Base-by-base conservation (phyloP, 2,113 vertebrate species). In the Mesitornis unicolor region DNA sequence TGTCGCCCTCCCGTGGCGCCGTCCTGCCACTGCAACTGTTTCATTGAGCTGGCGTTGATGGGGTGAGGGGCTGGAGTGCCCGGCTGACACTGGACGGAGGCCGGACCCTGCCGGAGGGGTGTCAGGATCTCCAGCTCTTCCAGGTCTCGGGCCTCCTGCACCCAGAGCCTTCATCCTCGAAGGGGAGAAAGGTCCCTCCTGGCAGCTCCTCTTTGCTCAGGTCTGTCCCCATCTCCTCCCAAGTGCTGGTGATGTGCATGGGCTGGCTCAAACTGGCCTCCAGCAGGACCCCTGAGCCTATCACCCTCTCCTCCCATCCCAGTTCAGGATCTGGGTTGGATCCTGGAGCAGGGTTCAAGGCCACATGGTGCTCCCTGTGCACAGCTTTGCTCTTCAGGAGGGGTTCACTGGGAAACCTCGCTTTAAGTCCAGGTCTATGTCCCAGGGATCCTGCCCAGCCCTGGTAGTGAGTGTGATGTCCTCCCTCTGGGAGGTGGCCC, bases 21-120 rank as follows among this genome's bases (percentile, higher is more conserved):
- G 2, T 2, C 7, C 38, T 4, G 28, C 10, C 43, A 0, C 61
- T 89, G 87, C 95, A 70, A 2, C 2, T 5, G 4, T 18, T 10
- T 7, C 29, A 1, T 45, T 45, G 19, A 45, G 16, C 16, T 18
- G 45, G 0, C 13, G 17, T 12, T 2, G 2, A 1, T 1, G n/a
- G 53, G 10, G 0, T 10, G 57, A 7, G n/a, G 28, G 60, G 26
- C 54, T 6, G 59, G 9, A 7, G 48, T 1, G 8, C 17, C 24
- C 16, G 10, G 18, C 20, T 6, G 17, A 3, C 17, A 5, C 45
- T 12, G 40, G 9, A 6, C 2, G 3, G 38, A 3, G 60, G 28
- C 3, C 7, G 4, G 17, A 5, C 33, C 53, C 76, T 43, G 35
- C 64, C 67, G 21, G 12, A 7, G 47, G 53, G 53, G n/a, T 13